Base-by-base conservation (phyloP, 2,113 vertebrate species). In the Tragelaphus scriptus region DNA sequence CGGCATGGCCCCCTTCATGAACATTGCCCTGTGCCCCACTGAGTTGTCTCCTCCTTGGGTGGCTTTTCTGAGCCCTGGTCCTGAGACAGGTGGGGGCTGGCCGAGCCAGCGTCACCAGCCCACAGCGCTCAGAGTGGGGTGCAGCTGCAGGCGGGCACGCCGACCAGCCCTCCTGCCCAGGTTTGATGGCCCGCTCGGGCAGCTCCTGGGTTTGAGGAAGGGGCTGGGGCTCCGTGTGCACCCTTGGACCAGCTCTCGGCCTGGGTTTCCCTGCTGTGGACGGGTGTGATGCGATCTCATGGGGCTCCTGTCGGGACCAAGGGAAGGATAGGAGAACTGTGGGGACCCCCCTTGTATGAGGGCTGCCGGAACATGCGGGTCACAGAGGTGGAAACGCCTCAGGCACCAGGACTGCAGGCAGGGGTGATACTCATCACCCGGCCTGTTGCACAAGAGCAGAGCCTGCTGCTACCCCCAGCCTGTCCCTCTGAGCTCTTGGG, bases 101-200 rank as follows among this genome's bases (percentile, higher is more conserved):
- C 75, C 1, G 0, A 10, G 36, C 8, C 0, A 0, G 32, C 8
- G 3, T 7, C 12, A 1, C 6, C 16, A 5, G 15, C 5, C 25
- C 4, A 1, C 71, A 26, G 71, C 0, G 1, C 7, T 36, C 10
- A 3, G 26, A 2, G 5, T 6, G 53, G 5, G 28, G 19, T 4
- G 23, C 21, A 2, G 79, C 44, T 6, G 2, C 58, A 13, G 59
- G 80, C 7, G 6, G 6, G n/a, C 4, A 4, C 0, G 9, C 28
- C 2, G 15, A 15, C 44, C 9, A 15, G 36, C 61, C n/a, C 25
- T 32, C 19, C 32, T 44, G 26, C 40, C 85, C 36, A 32, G 28
- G 13, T 17, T 7, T 21, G 55, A 32, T 13, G 1, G 2, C 14
- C 21, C 2, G 26, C 21, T 40, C 10, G 32, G 3, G 65, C 0